Evolutionary conservation across 2,888 invertebrate species (phyloP).

Genomic region (Xanthia icteritia): DNA sequence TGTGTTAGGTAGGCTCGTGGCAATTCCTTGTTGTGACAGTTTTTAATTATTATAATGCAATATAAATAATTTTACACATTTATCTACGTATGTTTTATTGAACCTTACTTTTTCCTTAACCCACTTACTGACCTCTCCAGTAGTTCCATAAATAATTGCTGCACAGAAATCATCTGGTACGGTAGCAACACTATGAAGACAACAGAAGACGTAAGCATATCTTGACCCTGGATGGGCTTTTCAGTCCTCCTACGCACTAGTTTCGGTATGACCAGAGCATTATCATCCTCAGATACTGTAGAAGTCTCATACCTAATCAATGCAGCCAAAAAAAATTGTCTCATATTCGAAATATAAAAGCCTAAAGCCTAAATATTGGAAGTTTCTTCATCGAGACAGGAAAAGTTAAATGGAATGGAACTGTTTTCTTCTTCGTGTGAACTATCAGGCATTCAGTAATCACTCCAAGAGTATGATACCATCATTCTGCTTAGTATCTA

Average conservation of each 20-base stretch:
- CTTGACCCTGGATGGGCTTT: neutral
- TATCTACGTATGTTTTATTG: slow-evolving; percentile 61
- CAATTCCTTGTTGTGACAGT: slow-evolving; percentile 89
- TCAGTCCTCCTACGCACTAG: neutral
- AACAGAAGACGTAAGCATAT: neutral
- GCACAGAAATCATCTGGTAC: neutral
- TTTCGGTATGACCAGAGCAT: neutral
- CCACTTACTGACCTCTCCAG: neutral
- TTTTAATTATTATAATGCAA: slow-evolving; percentile 85
- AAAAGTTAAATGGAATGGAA: neutral
- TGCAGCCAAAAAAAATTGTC: neutral
- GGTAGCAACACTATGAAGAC: neutral
- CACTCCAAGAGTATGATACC: neutral
- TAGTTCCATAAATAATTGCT: neutral
- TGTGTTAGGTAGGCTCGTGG: slow-evolving; percentile 84
- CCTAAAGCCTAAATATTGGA: neutral
- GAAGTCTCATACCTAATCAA: neutral
- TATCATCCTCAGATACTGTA: neutral
- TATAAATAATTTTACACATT: slow-evolving; percentile 89
- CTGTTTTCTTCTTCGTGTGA: neutral
- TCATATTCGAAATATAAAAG: neutral
- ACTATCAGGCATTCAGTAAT: neutral
- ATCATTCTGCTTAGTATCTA: no score
- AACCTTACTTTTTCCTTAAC: neutral
- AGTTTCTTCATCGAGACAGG: neutral